A percentile compares a stretch with the other conserved stretches of the same genome.
Evolutionary conservation across 2,888 invertebrate genomes (phyloP).

Genomic region (Ypsolopha scabrella): DNA sequence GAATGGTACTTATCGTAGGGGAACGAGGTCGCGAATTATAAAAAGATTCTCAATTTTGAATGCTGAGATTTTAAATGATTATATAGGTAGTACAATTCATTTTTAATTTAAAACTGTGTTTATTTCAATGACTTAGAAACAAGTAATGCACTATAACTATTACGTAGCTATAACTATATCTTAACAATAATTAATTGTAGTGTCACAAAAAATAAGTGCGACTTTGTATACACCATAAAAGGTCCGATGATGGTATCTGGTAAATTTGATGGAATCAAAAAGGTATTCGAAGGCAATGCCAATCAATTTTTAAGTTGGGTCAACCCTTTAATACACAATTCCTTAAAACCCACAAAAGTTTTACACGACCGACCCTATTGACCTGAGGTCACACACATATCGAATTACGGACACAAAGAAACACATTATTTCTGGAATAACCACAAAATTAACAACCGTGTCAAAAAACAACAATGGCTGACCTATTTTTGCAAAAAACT

Average conservation of each 20-base stretch:
- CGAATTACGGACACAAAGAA: slow-evolving; percentile 32
- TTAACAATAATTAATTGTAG: no score
- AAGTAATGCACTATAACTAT: no score
- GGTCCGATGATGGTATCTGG: no score
- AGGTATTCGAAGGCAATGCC: background rate
- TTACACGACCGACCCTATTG: slow-evolving; percentile 20
- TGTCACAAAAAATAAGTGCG: no score
- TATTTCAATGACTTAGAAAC: no score
- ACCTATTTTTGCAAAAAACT: slow-evolving; percentile 10
- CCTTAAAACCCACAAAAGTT: background rate
- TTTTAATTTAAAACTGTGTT: background rate
- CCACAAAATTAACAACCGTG: slow-evolving; percentile 30
- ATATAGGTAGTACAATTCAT: background rate
- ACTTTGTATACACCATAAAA: no score
- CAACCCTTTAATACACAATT: slow-evolving; percentile 13
- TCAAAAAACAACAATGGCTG: slow-evolving; percentile 13
- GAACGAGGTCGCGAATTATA: slow-evolving; percentile 32
- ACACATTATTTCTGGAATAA: slow-evolving; percentile 39
- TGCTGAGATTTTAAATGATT: no score
- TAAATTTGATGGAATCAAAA: background rate
- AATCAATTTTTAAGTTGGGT: background rate
- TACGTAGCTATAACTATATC: no score
- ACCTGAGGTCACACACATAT: slow-evolving; percentile 59
- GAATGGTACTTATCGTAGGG: slow-evolving; percentile 28
- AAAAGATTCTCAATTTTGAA: slow-evolving; percentile 5